Percentiles rank a stretch among this genome's conserved stretches.
Evolutionary conservation across 2,113 vertebrate species (phyloP).

Genomic region (Triplophysa tibetana): DNA sequence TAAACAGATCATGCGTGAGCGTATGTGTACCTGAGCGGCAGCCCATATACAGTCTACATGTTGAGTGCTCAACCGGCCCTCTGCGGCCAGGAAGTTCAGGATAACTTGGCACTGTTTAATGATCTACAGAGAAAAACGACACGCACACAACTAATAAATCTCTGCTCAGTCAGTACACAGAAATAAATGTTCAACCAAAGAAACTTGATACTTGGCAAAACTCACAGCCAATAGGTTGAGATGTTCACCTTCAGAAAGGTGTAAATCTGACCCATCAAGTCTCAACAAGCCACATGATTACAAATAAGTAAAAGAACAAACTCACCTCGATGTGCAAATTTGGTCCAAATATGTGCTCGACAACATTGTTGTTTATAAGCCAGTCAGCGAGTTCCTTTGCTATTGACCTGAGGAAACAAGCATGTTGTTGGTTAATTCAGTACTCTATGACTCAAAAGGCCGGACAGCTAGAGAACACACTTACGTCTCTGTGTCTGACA

Average conservation of each 20-base stretch:
- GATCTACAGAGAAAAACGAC: slow-evolving; percentile 78
- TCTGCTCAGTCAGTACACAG: neutral
- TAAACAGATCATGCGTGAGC: neutral
- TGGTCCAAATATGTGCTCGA: slow-evolving; percentile 99
- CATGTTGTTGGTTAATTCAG: no score
- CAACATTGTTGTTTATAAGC: slow-evolving; percentile 97
- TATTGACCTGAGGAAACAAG: slow-evolving; percentile 81
- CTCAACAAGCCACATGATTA: no score
- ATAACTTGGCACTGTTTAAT: slow-evolving; percentile 99
- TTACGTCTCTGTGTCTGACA: slow-evolving; percentile 99
- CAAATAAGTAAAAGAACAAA: slow-evolving; percentile 6
- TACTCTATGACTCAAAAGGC: no score
- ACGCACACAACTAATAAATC: slow-evolving; percentile 8
- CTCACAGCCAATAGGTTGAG: neutral
- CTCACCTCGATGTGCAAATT: slow-evolving; percentile 99
- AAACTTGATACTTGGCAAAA: neutral
- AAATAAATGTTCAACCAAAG: neutral
- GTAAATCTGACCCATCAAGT: no score
- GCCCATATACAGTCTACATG: slow-evolving; percentile 99
- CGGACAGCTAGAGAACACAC: slow-evolving; percentile 58
- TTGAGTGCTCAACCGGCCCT: slow-evolving; percentile 95
- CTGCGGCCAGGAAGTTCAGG: slow-evolving; percentile 97
- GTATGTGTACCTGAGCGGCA: slow-evolving; percentile 89
- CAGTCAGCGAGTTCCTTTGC: slow-evolving; percentile 98
- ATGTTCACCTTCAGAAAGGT: no score